Evolutionary conservation across 2,888 invertebrate species (phyloP).

Genomic region (Apantesis nais): DNA sequence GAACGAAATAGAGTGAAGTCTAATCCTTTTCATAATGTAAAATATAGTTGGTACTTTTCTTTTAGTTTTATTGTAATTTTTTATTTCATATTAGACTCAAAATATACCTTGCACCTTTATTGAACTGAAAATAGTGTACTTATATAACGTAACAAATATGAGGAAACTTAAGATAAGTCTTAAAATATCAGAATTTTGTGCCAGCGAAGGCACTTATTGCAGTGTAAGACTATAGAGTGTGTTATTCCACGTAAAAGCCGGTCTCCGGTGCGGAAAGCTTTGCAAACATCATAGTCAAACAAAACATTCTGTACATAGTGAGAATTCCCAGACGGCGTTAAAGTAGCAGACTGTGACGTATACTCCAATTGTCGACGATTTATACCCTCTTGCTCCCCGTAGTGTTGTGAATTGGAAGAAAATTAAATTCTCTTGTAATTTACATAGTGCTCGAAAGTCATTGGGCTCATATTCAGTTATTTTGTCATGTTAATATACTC

Average conservation of each 20-base stretch:
- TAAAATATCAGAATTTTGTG: constrained; percentile 5
- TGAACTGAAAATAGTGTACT: neutral
- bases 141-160: neutral
- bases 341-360: constrained; percentile 39
- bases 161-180: constrained; percentile 9
- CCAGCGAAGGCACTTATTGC: constrained; percentile 2
- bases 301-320: constrained; percentile 41
- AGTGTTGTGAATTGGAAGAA: constrained; percentile 20
- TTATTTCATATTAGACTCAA: neutral
- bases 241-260: constrained; percentile 40
- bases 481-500: neutral
- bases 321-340: constrained; percentile 36
- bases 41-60: neutral
- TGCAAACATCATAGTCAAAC: constrained; percentile 46
- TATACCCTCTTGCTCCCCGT: constrained; percentile 22
- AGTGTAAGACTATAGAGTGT: constrained; percentile 21
- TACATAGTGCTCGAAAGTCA: constrained; percentile 4
- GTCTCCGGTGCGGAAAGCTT: constrained; percentile 36
- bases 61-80: neutral
- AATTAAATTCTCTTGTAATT: constrained; percentile 17
- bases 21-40: neutral
- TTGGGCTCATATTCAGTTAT: neutral
- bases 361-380: constrained; percentile 29
- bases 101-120: neutral
- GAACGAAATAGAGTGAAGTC: neutral